Base-by-base conservation (phyloP, 2,888 invertebrate genomes). In the Agelastica alni region DNA sequence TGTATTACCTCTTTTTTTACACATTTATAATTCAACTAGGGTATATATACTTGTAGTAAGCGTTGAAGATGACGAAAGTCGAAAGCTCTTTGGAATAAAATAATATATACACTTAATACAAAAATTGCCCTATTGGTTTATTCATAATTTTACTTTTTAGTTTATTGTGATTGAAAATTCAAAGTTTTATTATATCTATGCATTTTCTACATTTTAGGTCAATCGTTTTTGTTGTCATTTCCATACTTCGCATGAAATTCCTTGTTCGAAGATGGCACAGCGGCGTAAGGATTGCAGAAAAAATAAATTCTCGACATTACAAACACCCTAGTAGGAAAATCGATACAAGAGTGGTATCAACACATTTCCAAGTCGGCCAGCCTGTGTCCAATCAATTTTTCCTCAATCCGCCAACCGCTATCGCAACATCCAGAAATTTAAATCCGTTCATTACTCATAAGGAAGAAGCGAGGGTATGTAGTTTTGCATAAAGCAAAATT, bases 161-260 rank as follows among this genome's bases (percentile, higher is more conserved):
- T n/a, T n/a, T n/a, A n/a, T n/a, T n/a, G n/a, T n/a, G n/a, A n/a
- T n/a, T n/a, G n/a, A n/a, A n/a, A n/a, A n/a, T n/a, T n/a, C n/a
- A n/a, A n/a, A n/a, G n/a, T n/a, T n/a, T n/a, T n/a, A n/a, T n/a
- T n/a, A n/a, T n/a, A n/a, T n/a, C n/a, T n/a, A n/a, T n/a, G n/a
- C n/a, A n/a, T n/a, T n/a, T n/a, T n/a, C n/a, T n/a, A n/a, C n/a
- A n/a, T 48, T 39, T 39, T 43, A 85, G 85, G 66, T 78, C 81
- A 58, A 81, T 78, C 0, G 84, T 77, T 2, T 71, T 83, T 46
- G 78, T 79, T 9, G 73, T 87, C 3, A 79, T 87, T 30, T 83
- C 85, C 31, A 77, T 86, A 43, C 75, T 79, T 31, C 77, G 88
- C 51, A 87, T 89, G 84, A 84, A 84, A 64, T 87, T 80, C 74